phyloP scores from a whole-genome alignment of 2,888 invertebrate genomes.

The Phyllotreta cruciferae region DNA sequence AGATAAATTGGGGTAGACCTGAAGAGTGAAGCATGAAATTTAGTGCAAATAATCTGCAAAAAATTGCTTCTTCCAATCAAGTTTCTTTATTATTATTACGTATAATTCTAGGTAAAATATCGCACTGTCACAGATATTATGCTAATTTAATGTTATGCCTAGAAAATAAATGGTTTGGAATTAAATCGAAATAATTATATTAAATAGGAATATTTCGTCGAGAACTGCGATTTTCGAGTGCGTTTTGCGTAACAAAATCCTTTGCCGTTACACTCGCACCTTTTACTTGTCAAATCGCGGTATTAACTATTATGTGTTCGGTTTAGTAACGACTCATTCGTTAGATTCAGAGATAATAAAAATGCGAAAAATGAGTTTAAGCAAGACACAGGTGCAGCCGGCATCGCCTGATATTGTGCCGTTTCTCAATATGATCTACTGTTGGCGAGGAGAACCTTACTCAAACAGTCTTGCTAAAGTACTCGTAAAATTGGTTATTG shows the following conservation, averaged over 20 bases:
- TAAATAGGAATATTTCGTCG: slow-evolving; percentile 11
- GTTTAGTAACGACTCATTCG: slow-evolving; percentile 12
- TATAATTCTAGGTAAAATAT: too few species aligned
- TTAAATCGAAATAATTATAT: too few species aligned
- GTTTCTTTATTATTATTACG: too few species aligned
- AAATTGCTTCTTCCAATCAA: too few species aligned
- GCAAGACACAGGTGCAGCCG: slow-evolving; percentile 40
- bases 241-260: slow-evolving; percentile 31
- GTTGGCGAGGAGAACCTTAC: neutral
- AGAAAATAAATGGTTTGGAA: too few species aligned
- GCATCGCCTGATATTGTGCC: slow-evolving; percentile 8
- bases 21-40: too few species aligned
- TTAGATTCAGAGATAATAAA: slow-evolving; percentile 34
- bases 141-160: too few species aligned
- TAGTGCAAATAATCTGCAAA: too few species aligned
- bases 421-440: slow-evolving; percentile 4
- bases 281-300: slow-evolving; percentile 34
- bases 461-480: too few species aligned
- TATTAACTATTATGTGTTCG: slow-evolving; percentile 24
- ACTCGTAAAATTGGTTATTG: too few species aligned
- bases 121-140: too few species aligned
- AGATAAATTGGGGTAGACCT: too few species aligned
- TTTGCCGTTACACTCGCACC: slow-evolving; percentile 24
- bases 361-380: slow-evolving; percentile 31
- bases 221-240: slow-evolving; percentile 1